These are phyloP conservation scores for Megalopta genalis DNA, from an alignment of 1,140 invertebrate species.

Conservation along the genomic window DNA sequence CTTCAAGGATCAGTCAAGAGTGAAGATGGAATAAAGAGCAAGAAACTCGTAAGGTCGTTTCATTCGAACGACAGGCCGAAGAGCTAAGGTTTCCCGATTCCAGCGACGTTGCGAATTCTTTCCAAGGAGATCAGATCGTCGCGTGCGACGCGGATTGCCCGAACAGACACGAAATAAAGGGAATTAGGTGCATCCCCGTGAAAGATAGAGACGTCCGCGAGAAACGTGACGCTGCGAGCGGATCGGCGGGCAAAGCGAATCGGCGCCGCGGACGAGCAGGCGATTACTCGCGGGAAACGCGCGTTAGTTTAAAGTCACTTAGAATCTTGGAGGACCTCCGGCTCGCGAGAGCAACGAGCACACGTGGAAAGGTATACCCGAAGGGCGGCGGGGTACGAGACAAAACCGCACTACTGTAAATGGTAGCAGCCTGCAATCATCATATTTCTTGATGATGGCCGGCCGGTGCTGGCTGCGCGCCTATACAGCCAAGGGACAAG, in stretches of 20 bases:
- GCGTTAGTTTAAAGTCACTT: conserved; percentile 37
- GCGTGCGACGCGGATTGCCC: not conserved
- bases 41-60: too few species aligned
- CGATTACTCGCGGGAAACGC: conserved; percentile 33
- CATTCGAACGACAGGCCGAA: too few species aligned
- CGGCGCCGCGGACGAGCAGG: not conserved
- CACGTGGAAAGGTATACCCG: conserved; percentile 28
- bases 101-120: too few species aligned
- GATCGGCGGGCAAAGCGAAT: conserved; percentile 5
- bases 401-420: conserved; percentile 74
- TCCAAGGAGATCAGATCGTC: too few species aligned
- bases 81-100: too few species aligned
- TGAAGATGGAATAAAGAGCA: too few species aligned
- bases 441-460: conserved; percentile 72
- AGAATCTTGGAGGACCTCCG: conserved; percentile 39
- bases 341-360: conserved; percentile 23
- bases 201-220: conserved; percentile 3
- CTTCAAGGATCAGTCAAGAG: too few species aligned
- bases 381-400: conserved; percentile 48
- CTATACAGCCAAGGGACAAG: conserved; percentile 46
- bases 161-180: not conserved
- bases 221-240: not conserved
- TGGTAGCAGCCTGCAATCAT: conserved; percentile 74
- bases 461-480: conserved; percentile 30
- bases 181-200: not conserved